Base-by-base conservation (phyloP, 2,888 invertebrate species). In the Cerastoderma edule region DNA sequence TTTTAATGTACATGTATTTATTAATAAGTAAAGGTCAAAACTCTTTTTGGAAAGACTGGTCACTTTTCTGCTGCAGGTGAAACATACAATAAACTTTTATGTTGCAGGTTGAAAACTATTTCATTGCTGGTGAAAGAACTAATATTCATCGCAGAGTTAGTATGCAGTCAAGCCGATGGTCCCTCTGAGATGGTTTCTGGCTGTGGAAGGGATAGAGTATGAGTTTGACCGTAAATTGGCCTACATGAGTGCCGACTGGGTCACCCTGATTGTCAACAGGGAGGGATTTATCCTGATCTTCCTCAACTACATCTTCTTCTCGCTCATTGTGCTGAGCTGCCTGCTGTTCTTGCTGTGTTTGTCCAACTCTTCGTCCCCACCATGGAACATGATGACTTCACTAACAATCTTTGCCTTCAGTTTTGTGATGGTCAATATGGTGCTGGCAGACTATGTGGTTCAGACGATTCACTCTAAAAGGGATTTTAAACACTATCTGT, bases 261-360 rank as follows among this genome's bases (percentile, higher is more conserved):
- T 84, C 35, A 75, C 87, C 16, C 87, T 88, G 70, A 83, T 90
- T n/a, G 65, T 87, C 22, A 89, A 89, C 75, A 84, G 88, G 65
- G 91, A 91, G 75, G 86, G 86, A 10, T 83, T 91, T 48, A 88
- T 91, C 27, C 83, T 91, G 33, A 77, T 91, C 24, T 90, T 90
- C 72, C 86, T 91, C 60, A 91, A 91, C 83, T 91, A 91, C 80
- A 88, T 90, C 22, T 91, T 91, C 80, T 88, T 91, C 78, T 90
- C 90, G 1, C 70, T 91, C 63, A 87, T 91, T 75, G 87, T 88
- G 32, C 73, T 91, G 54, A 80, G 82, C 54, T 87, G 86, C 56
- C 68, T 88, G 16, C 65, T 87, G 48, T 88, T 88, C 66, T 69
- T 89, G 19, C 70, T 88, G 77, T 88, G 85, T 68, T 70, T 88